A percentile compares a stretch with the other conserved stretches of the same genome.
Evolutionary conservation across 2,888 invertebrate genomes (phyloP).

Genomic region (Apamea anceps): DNA sequence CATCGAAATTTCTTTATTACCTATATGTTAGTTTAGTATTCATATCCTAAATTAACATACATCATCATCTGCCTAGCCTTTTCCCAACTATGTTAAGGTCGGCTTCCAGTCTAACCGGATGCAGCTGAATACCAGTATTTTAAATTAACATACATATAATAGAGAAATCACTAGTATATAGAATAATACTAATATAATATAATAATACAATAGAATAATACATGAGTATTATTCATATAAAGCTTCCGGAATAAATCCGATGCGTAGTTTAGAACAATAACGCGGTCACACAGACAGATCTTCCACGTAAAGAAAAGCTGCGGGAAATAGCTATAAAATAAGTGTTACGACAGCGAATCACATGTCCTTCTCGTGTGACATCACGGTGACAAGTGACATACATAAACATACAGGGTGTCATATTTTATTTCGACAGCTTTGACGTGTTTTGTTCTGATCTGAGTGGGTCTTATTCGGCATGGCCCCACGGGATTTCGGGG

Average conservation of each 20-base stretch:
- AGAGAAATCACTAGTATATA: too few relatives aligned
- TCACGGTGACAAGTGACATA: slow-evolving; percentile 43
- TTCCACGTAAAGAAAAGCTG: slow-evolving; percentile 4
- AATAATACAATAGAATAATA: too few relatives aligned
- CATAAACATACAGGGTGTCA: slow-evolving; percentile 41
- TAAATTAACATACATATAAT: too few relatives aligned
- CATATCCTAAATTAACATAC: too few relatives aligned
- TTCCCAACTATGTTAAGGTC: too few relatives aligned
- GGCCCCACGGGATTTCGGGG: background rate
- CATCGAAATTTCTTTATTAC: background rate
- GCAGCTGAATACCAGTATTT: too few relatives aligned
- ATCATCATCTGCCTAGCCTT: too few relatives aligned
- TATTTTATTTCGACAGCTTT: slow-evolving; percentile 47
- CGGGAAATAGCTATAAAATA: slow-evolving; percentile 12
- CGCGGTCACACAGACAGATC: background rate
- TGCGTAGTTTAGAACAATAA: background rate
- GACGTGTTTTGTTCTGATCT: slow-evolving; percentile 40
- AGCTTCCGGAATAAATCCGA: background rate
- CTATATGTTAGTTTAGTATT: background rate
- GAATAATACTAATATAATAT: too few relatives aligned
- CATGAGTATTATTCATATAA: background rate
- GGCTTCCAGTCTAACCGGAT: too few relatives aligned
- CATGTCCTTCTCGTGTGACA: slow-evolving; percentile 26
- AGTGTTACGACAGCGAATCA: slow-evolving; percentile 22
- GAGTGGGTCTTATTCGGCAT: slow-evolving; percentile 20